Conservation (phyloP, 1,140 invertebrate genomes). For the Popillia japonica region DNA sequence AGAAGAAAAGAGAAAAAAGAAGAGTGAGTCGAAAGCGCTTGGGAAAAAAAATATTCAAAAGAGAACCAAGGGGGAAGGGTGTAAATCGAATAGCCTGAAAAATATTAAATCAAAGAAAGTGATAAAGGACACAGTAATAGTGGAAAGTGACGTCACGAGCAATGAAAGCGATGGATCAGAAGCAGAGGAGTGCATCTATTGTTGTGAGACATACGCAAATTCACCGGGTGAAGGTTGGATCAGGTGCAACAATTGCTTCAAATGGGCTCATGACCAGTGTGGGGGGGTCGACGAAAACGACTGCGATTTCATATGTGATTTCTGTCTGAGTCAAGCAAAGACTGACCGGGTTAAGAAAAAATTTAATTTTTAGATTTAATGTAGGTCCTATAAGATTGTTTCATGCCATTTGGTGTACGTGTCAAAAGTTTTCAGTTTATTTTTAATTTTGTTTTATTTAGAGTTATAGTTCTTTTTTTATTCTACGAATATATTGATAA, state of each 20-base stretch:
- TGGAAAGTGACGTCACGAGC: neutral
- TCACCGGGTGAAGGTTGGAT: neutral
- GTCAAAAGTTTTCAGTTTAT: neutral
- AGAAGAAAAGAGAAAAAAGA: neutral
- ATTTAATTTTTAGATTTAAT: neutral
- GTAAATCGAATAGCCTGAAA: neutral
- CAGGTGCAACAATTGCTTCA: neutral
- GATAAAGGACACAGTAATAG: neutral
- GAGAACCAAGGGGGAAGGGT: neutral
- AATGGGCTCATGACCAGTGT: constrained; percentile 10
- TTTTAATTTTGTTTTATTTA: too few species aligned
- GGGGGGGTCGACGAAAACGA: neutral
- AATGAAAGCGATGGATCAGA: neutral
- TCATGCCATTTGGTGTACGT: neutral
- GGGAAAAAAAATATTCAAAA: neutral
- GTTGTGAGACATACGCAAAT: neutral
- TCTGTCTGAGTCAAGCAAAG: neutral
- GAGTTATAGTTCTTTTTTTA: too few species aligned
- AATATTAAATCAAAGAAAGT: neutral
- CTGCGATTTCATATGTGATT: neutral
- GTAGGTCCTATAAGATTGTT: neutral
- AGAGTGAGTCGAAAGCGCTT: neutral
- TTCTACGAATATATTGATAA: too few species aligned
- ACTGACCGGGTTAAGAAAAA: neutral
- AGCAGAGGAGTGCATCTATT: neutral